These are phyloP conservation scores for Turnix velox DNA, from an alignment of 2,113 vertebrate species.

Conservation along the genomic window DNA sequence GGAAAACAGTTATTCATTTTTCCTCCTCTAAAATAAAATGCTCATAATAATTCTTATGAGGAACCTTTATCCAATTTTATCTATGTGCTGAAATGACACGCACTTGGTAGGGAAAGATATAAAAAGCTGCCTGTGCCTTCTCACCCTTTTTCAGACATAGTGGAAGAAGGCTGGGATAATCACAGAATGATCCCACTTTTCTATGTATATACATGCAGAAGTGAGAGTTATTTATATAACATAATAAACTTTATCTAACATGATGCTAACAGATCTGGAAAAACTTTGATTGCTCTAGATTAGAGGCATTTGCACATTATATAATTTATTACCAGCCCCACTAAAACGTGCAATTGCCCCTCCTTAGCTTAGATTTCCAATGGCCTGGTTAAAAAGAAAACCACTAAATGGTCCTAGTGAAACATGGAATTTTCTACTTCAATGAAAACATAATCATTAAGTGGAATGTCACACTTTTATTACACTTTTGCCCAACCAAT, in stretches of 20 bases:
- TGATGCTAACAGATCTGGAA: not conserved
- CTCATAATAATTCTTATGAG: slow-evolving; percentile 22
- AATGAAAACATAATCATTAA: not conserved
- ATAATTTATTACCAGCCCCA: not conserved
- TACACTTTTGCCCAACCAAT: not conserved
- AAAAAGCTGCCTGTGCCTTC: not conserved
- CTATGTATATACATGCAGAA: not conserved
- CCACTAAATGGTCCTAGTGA: not conserved
- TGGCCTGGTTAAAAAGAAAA: not conserved
- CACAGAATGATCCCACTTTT: not conserved
- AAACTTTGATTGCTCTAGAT: not conserved
- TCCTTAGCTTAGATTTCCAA: not conserved
- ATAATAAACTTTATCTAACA: not conserved
- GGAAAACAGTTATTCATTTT: not conserved
- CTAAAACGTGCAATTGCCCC: not conserved
- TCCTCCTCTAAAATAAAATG: slow-evolving; percentile 36
- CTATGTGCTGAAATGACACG: not conserved
- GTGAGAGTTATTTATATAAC: not conserved
- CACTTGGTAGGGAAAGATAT: not conserved
- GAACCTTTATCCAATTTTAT: slow-evolving; percentile 17
- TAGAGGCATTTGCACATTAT: not conserved
- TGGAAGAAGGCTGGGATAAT: not conserved
- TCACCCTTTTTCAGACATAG: not conserved
- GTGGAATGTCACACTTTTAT: not conserved
- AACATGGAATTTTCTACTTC: not conserved